These are phyloP conservation scores for Tetranychus piercei DNA, from an alignment of 2,888 invertebrate species.

Conservation along the genomic window DNA sequence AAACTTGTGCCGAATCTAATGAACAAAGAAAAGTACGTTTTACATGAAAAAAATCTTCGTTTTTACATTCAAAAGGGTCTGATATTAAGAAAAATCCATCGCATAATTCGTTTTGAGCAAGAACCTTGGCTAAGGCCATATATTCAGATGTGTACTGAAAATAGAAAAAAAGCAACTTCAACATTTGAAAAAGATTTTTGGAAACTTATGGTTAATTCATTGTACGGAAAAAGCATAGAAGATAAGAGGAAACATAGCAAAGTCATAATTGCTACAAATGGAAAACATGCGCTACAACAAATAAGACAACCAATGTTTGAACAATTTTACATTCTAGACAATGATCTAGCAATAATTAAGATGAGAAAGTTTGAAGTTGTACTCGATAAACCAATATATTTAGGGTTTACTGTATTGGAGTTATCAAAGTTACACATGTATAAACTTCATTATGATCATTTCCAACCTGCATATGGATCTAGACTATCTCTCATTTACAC, in stretches of 20 bases:
- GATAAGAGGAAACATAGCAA: conserved; percentile 29
- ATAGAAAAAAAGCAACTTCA: conserved; percentile 28
- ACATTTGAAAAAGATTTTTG: conserved; percentile 33
- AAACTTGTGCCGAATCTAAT: no score
- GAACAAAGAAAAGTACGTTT: conserved; percentile 15
- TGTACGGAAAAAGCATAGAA: conserved; percentile 32
- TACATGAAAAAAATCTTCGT: neutral
- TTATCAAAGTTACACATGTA: conserved; percentile 29
- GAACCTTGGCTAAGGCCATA: conserved; percentile 26
- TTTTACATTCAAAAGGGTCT: neutral
- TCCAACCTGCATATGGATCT: conserved; percentile 28
- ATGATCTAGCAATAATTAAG: conserved; percentile 13
- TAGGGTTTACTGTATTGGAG: conserved; percentile 28
- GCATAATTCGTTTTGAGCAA: neutral
- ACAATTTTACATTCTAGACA: conserved; percentile 4
- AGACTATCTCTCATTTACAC: conserved; percentile 27
- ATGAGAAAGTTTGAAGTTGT: conserved; percentile 16
- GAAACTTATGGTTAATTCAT: conserved; percentile 31
- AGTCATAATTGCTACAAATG: conserved; percentile 24
- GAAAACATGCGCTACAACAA: conserved; percentile 12
- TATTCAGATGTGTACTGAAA: conserved; percentile 24
- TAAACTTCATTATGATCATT: conserved; percentile 25
- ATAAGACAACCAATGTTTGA: conserved; percentile 20
- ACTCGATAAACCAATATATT: conserved; percentile 28
- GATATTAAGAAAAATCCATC: neutral